Base-by-base conservation (phyloP, 2,888 invertebrate genomes). In the Drosophila mimica region DNA sequence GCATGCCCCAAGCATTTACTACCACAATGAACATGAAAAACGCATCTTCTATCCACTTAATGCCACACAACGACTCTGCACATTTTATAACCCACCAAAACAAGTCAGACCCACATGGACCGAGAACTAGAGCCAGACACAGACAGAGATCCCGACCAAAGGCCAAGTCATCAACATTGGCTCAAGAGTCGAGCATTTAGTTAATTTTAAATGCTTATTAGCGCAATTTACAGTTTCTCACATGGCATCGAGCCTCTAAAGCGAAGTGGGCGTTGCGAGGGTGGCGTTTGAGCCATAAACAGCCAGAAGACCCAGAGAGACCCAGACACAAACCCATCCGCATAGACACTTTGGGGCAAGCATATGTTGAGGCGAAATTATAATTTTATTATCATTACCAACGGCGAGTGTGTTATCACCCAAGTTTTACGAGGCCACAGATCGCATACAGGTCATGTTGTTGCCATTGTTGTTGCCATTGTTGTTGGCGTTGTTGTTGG, bases 321-420 rank as follows among this genome's bases (percentile, higher is more conserved):
- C 57, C 62, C 51, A 25, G 25, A 43, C 5, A 15, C 20, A 28
- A 68, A 61, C 30, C 56, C 51, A 67, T 46, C 57, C 28, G 56
- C 64, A 75, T 58, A 72, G 70, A 71, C 62, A 61, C 79, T 76
- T 74, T 59, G 58, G 74, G 68, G 38, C n/a, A 25, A 76, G 74
- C 82, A 80, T 82, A 88, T 89, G 80, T 84, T 71, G 74, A 83
- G 78, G 69, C 81, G 85, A 84, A 91, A 90, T 91, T 87, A 91
- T 92, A 92, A 92, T 91, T 92, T 91, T 91, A 91, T 91, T 91
- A 91, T 91, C 92, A 92, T 92, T 89, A 80, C 87, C 82, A 83
- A 81, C 80, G 81, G 72, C 76, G 77, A 78, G 90, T 83, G 76
- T 90, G 86, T 88, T 87, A 88, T 86, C 82, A 83, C 81, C 80